phyloP scores from a whole-genome alignment of 2,797 vertebrate species.

The Coreius guichenoti region DNA sequence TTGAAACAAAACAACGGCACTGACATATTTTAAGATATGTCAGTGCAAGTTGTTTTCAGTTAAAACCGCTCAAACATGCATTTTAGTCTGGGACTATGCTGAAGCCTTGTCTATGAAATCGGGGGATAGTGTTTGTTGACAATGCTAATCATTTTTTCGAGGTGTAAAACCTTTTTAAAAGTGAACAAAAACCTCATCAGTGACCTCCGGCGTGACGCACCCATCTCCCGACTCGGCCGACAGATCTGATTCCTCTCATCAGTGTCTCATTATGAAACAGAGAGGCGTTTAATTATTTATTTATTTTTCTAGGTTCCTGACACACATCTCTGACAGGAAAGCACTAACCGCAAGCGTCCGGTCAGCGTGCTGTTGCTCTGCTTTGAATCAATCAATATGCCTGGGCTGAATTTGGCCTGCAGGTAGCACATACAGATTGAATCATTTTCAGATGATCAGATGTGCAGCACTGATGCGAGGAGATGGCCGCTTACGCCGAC shows the following conservation, averaged over 20 bases:
- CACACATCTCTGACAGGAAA: constrained; percentile 39
- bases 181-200: constrained; percentile 1
- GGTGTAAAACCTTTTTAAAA: not conserved
- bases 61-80: too few species aligned
- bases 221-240: not conserved
- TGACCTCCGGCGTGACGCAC: not conserved
- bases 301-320: constrained; percentile 20
- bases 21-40: too few species aligned
- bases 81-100: too few species aligned
- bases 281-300: constrained; percentile 44
- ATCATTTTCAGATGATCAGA: constrained; percentile 49
- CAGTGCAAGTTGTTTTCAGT: too few species aligned
- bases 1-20: too few species aligned
- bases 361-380: constrained; percentile 17
- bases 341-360: constrained; percentile 31
- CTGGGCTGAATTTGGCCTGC: constrained; percentile 26
- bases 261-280: constrained; percentile 28
- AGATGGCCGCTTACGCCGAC: constrained; percentile 16
- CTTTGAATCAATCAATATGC: constrained; percentile 38
- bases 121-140: not conserved
- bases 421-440: constrained; percentile 41
- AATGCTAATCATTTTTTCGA: not conserved
- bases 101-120: too few species aligned
- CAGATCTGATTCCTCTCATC: constrained; percentile 16
- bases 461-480: constrained; percentile 31